phyloP scores from a whole-genome alignment of 2,797 vertebrate species.

The Neostethus bicornis region DNA sequence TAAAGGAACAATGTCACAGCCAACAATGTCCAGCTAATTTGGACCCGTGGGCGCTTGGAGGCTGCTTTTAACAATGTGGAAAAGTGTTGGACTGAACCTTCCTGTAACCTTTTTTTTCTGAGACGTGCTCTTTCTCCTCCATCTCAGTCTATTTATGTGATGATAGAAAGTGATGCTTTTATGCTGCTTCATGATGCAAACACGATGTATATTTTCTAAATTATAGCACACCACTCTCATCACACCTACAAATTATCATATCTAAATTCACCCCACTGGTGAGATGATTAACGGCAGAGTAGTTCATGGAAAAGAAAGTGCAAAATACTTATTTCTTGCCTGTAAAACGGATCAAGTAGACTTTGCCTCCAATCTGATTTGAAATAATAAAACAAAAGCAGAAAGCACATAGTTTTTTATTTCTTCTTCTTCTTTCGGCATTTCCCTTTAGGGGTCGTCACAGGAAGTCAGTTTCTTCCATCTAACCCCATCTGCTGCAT shows the following conservation, averaged over 20 bases:
- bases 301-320: conserved; percentile 7
- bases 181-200: conserved; percentile 25
- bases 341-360: conserved; percentile 2
- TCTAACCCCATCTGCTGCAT: too few species aligned
- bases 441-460: too few species aligned
- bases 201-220: background rate
- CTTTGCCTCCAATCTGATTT: background rate
- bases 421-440: too few species aligned
- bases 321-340: conserved; percentile 3
- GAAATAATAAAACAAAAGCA: too few species aligned
- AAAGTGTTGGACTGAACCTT: conserved; percentile 26
- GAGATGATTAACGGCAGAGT: background rate
- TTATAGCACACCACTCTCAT: background rate
- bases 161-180: conserved; percentile 22
- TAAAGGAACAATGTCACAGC: conserved; percentile 13
- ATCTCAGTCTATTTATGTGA: conserved; percentile 28
- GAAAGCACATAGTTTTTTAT: too few species aligned
- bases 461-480: too few species aligned
- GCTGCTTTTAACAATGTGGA: conserved; percentile 21
- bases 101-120: conserved; percentile 7
- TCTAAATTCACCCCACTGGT: background rate
- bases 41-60: conserved; percentile 13
- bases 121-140: conserved; percentile 24
- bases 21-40: conserved; percentile 29
- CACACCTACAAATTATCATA: too few species aligned